Evolutionary conservation across 2,888 invertebrate species (phyloP), one percentile per base, ranked within the genome.

Genomic region (Microplitis manilae): DNA sequence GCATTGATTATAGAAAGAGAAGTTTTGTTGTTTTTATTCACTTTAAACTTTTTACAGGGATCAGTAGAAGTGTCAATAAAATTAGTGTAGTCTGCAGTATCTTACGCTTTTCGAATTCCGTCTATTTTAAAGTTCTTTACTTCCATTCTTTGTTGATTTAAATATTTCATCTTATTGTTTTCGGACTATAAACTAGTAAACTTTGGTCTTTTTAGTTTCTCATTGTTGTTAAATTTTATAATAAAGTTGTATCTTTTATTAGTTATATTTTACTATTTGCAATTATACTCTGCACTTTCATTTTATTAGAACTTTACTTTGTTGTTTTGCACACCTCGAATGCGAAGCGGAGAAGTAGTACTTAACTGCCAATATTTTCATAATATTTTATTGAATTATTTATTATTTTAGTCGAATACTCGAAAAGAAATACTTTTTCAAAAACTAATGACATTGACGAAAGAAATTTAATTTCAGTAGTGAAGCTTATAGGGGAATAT

Each of bases 11-110:
- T 64, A 13, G 70, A 59, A 41, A 2, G 50, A 13, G 50, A 70
- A 30, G 30, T 59, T 59, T 50, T 64, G 73, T 73, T 73, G 59
- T 64, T 73, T 73, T 73, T 73, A 73, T 73, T 73, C 64, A 73
- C 73, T 73, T 13, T 30, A 5, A 41, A 73, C 64, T 73, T 73
- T 73, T 20, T 39, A 41, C 20, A 50, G n/a, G 73, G 40, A 62
- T 40, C 38, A 65, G 41, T 65, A 8, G 73, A 40, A 62, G 73
- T 64, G 73, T 73, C 73, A 73, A 73, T 73, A 73, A 73, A 73
- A 65, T 73, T 73, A 73, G 41, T 41, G 40, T 40, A 41, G 40
- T 30, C 65, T 20, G 39, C 65, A 39, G 65, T 6, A 40, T 73
- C 64, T 40, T 73, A 73, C 73, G 59, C 50, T 64, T 50, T 62